Percentiles rank a stretch among this genome's conserved stretches.
These are phyloP conservation scores for Chlorocebus sabaeus DNA, from an alignment of 2,113 vertebrate genomes.

Conservation along the genomic window DNA sequence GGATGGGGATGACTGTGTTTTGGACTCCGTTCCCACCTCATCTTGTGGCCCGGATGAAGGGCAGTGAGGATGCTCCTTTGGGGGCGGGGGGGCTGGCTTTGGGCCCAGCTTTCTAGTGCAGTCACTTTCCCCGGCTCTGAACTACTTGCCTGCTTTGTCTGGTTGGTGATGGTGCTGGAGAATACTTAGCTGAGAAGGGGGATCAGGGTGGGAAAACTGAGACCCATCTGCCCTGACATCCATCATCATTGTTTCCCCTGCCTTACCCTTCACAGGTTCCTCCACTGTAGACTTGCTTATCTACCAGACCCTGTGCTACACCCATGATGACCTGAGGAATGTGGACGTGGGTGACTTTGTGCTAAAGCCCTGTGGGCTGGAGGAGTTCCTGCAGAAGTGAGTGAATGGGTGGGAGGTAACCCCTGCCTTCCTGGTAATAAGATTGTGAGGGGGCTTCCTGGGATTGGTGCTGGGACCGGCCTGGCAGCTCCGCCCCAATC, in stretches of 20 bases:
- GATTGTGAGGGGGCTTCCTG: not conserved
- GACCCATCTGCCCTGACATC: not conserved
- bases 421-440: not conserved
- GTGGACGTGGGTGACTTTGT: slow-evolving; percentile 87
- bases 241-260: fast-evolving
- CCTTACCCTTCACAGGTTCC: slow-evolving; percentile 83
- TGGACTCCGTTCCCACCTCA: not conserved
- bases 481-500: not conserved
- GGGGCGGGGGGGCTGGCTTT: not conserved
- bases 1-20: not conserved
- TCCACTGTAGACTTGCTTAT: slow-evolving; percentile 95
- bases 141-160: not conserved
- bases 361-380: slow-evolving; percentile 87
- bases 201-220: not conserved
- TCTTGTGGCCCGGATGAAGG: not conserved
- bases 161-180: not conserved
- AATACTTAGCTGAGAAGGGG: not conserved
- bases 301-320: slow-evolving; percentile 95
- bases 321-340: slow-evolving; percentile 89
- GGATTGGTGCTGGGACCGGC: not conserved
- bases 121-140: not conserved
- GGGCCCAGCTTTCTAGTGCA: not conserved
- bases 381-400: slow-evolving; percentile 96
- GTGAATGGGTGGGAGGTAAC: slow-evolving; percentile 39
- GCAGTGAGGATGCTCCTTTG: not conserved